Evolutionary conservation across 2,888 invertebrate genomes (phyloP), one percentile per base, ranked within the genome.

Genomic region (Papilio elwesi): DNA sequence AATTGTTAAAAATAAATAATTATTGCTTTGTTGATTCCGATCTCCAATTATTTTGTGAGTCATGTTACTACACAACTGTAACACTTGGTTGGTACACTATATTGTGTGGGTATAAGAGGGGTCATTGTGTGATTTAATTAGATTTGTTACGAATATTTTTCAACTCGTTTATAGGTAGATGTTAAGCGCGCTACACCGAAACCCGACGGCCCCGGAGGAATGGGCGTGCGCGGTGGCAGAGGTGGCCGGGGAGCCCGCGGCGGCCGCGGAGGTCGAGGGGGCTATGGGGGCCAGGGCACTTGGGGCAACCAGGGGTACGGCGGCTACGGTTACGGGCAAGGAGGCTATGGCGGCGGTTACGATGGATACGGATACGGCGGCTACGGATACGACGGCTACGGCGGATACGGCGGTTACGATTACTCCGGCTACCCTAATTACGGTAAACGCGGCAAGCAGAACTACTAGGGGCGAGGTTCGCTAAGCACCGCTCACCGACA

Each of bases 161-260:
- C 0, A 6, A 12, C 8, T 36, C 6, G 43, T 43, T 43, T 52
- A 67, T 85, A 96, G 96, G 97, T 98, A 74, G 98, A 99, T 90
- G 98, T 99, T 53, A 98, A 98, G 93, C 97, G 98, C 86, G 98
- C 98, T 64, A 98, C 98, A 70, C 98, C 98, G 12, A 98, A 97
- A 90, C 97, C 97, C 4, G 97, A 97, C 81, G 95, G 96, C 26
- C 94, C 96, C 65, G 96, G 96, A 16, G 96, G 96, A 70, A 92
- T 95, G 83, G 94, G 96, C 49, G 94, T 95, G 59, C 95, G 96
- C 38, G 95, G 96, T 0, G 93, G 94, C 0, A 93, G 96, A 15
- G 95, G 96, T 0, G 96, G 47, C 0, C 92, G 96, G 11, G 96
- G 96, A 51, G 95, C 95, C 65, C 95, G 96, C 68, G 96, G 96